phyloP scores from a whole-genome alignment of 2,797 vertebrate species.

The Phataginus tetradactyla region DNA sequence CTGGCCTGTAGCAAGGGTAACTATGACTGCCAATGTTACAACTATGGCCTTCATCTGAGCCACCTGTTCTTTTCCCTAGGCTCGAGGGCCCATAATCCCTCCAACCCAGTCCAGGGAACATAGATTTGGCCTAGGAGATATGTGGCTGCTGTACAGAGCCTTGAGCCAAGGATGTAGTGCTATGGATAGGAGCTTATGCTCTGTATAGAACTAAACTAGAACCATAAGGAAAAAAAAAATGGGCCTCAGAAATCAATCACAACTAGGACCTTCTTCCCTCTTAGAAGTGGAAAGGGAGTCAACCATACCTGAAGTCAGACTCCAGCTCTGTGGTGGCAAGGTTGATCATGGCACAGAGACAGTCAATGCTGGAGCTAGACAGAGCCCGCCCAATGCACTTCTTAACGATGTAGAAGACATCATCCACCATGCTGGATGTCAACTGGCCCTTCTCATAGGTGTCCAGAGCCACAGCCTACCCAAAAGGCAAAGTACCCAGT shows the following conservation, averaged over 20 bases:
- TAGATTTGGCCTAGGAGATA: neutral
- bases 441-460: constrained; percentile 95
- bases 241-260: neutral
- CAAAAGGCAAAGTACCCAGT: constrained; percentile 33
- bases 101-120: neutral
- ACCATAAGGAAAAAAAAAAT: neutral
- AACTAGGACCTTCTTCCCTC: neutral
- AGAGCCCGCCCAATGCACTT: constrained; percentile 97
- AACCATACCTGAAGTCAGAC: constrained; percentile 94
- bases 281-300: neutral
- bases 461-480: constrained; percentile 97
- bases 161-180: neutral
- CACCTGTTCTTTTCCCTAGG: neutral
- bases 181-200: neutral
- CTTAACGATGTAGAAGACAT: constrained; percentile 99
- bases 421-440: constrained; percentile 99
- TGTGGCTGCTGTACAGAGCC: neutral
- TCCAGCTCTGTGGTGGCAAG: constrained; percentile 96
- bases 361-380: constrained; percentile 98
- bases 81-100: neutral
- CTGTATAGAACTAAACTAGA: neutral
- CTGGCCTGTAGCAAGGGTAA: neutral
- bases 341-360: constrained; percentile 99
- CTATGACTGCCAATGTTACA: neutral
- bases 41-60: constrained; percentile 23